A percentile compares a stretch with the other conserved stretches of the same genome.
phyloP scores from a whole-genome alignment of 2,797 vertebrate genomes.

The Rhynchonycteris naso region DNA sequence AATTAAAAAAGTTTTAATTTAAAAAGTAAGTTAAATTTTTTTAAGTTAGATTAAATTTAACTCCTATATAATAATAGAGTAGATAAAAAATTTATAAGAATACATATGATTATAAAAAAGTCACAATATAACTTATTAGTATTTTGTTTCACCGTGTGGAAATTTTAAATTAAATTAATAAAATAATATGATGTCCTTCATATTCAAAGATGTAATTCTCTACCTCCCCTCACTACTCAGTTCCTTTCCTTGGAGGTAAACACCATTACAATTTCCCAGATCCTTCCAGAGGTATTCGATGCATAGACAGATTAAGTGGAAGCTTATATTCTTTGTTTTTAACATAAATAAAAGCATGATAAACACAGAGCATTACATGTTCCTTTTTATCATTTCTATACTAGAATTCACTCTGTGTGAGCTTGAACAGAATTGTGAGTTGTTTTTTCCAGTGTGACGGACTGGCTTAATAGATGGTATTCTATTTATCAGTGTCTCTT shows the following conservation, averaged over 20 bases:
- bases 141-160: not conserved
- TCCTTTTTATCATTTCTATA: not conserved
- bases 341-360: not conserved
- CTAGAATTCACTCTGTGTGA: not conserved
- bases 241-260: not conserved
- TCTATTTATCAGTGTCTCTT: not conserved
- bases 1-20: not conserved
- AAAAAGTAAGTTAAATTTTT: not conserved
- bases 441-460: not conserved
- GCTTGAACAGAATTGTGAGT: not conserved
- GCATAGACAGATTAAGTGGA: not conserved
- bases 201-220: not conserved
- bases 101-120: not conserved
- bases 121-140: not conserved
- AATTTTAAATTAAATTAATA: conserved; percentile 12
- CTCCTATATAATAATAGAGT: conserved; percentile 7
- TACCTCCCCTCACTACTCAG: not conserved
- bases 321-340: not conserved
- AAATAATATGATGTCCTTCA: not conserved
- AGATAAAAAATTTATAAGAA: conserved; percentile 13
- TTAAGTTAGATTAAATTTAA: conserved; percentile 5
- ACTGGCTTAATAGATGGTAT: not conserved
- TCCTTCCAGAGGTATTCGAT: not conserved
- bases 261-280: not conserved
- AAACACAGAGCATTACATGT: not conserved